Percentiles rank a stretch among this genome's conserved stretches.
Evolutionary conservation across 2,113 vertebrate species (phyloP).

Genomic region (Pithys albifrons): DNA sequence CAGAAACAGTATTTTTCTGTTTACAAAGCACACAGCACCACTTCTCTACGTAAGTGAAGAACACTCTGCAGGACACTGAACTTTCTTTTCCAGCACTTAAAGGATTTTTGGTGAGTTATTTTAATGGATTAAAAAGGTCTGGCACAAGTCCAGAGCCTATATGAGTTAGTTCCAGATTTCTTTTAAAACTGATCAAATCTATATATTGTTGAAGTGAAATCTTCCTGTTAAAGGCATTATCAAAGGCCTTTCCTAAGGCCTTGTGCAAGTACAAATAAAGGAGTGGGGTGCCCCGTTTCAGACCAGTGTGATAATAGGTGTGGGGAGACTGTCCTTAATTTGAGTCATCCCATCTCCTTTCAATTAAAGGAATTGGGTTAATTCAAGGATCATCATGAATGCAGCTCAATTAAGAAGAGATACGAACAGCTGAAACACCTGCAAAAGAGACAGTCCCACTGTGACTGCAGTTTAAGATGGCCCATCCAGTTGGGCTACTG

Average conservation of each 20-base stretch:
- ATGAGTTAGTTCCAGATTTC: accelerated
- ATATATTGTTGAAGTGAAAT: background rate
- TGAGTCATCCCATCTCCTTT: background rate
- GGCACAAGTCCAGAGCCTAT: background rate
- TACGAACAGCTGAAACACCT: background rate
- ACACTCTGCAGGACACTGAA: background rate
- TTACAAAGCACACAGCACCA: background rate
- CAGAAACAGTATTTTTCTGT: background rate
- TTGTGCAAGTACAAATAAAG: background rate
- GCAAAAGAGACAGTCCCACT: background rate
- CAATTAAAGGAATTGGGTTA: background rate
- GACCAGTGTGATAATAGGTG: background rate
- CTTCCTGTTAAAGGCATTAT: background rate
- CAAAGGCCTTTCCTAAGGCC: background rate
- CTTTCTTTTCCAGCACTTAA: background rate
- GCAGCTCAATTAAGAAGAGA: background rate
- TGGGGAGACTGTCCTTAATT: background rate
- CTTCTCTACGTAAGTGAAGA: background rate
- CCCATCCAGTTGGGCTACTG: background rate
- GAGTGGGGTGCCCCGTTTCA: background rate
- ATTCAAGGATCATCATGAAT: background rate
- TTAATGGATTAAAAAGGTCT: background rate
- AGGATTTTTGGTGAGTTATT: background rate
- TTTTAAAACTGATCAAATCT: background rate
- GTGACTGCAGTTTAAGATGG: background rate